A percentile compares a stretch with the other conserved stretches of the same genome.
Conservation (phyloP, 2,888 invertebrate genomes). For the Xylota segnis region DNA sequence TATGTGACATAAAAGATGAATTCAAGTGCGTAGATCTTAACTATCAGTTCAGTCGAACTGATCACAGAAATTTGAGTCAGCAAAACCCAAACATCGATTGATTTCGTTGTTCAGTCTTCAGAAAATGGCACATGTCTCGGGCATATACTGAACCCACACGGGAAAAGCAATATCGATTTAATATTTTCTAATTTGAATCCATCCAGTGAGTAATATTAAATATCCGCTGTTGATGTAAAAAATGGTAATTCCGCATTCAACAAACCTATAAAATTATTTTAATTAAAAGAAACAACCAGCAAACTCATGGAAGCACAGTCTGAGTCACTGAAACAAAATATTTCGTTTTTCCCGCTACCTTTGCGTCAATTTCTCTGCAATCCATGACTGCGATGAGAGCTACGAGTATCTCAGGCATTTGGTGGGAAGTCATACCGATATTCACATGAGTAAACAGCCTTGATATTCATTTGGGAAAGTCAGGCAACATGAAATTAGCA, state of each 20-base stretch:
- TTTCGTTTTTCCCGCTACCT: constrained; percentile 29
- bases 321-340: constrained; percentile 35
- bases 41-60: background rate
- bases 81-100: background rate
- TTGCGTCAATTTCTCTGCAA: constrained; percentile 56
- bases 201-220: constrained; percentile 11
- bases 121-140: background rate
- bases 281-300: constrained; percentile 34
- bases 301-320: constrained; percentile 13
- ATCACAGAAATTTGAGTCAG: background rate
- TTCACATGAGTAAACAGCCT: constrained; percentile 75
- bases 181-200: constrained; percentile 12
- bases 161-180: background rate
- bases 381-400: constrained; percentile 36
- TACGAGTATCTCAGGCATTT: constrained; percentile 58
- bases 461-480: constrained; percentile 76
- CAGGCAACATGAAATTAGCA: constrained; percentile 73
- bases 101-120: background rate
- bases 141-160: too few relatives aligned
- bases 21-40: too few relatives aligned
- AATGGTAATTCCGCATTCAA: constrained; percentile 25
- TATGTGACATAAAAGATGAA: too few relatives aligned
- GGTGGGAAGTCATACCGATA: constrained; percentile 70
- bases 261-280: constrained; percentile 45
- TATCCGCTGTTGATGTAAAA: background rate